Base-by-base conservation (phyloP, 2,888 invertebrate genomes). In the Drosophila anomalata region DNA sequence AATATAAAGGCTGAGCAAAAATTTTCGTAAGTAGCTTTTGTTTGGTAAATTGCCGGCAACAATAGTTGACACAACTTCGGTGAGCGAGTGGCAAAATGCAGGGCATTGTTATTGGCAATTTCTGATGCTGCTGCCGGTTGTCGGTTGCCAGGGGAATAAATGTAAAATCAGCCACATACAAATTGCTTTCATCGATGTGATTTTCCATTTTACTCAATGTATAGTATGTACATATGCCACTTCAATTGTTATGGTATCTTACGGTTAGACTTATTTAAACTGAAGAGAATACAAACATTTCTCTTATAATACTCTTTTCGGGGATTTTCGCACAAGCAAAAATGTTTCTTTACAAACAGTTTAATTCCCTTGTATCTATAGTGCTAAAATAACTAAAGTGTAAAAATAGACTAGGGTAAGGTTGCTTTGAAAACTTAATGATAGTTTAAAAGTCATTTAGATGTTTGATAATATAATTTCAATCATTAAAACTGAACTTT, bases 1-100 rank as follows among this genome's bases (percentile, higher is more conserved):
- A 46, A 53, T 46, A 67, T 67, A 47, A 67, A 65, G 39, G 68
- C n/a, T 33, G 46, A n/a, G 68, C 46, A 31, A 24, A 67, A 46
- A 65, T 36, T 47, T 20, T 62, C 31, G 46, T 67, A 87, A 80
- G 66, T 55, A 67, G 75, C 75, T 71, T 61, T 63, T 71, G 53
- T 62, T 76, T 66, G 73, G 58, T 77, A 82, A 63, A 63, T 83
- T 79, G 70, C 47, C 79, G 73, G 79, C 73, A 74, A 76, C 85
- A 81, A 81, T 78, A 81, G 79, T 84, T 87, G 69, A 60, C 62
- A 11, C 63, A 72, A 69, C 33, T 72, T 66, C 47, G 53, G 53
- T 47, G 50, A 53, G 29, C 52, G 36, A 65, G 68, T 65, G 68
- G 68, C 54, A 24, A 65, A 67, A 65, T 65, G 54, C 68, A 31